phyloP scores from a whole-genome alignment of 2,797 vertebrate genomes.

The Anniella stebbinsi region DNA sequence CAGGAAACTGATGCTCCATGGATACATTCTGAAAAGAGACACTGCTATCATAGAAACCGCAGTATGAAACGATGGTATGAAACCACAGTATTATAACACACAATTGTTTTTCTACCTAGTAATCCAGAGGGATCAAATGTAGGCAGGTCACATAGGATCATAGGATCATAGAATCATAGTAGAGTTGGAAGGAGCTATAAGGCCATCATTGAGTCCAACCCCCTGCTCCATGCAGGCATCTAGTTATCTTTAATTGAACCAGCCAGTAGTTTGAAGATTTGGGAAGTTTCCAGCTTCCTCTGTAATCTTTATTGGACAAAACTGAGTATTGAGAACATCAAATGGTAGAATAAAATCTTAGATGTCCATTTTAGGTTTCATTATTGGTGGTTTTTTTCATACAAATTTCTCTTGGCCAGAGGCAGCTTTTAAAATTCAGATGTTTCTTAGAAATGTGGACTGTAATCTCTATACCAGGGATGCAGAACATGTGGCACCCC shows the following conservation, averaged over 20 bases:
- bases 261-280: neutral
- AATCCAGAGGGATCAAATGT: neutral
- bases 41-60: too few relatives aligned
- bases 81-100: neutral
- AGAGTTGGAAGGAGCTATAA: too few relatives aligned
- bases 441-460: neutral
- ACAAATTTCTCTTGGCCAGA: neutral
- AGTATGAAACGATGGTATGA: too few relatives aligned
- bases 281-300: neutral
- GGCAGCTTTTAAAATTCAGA: neutral
- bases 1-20: neutral
- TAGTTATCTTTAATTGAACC: neutral
- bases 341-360: neutral
- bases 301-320: neutral
- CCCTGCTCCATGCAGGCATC: too few relatives aligned
- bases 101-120: neutral
- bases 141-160: too few relatives aligned
- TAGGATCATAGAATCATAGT: too few relatives aligned
- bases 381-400: neutral
- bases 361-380: neutral
- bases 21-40: neutral
- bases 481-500: too few relatives aligned
- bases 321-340: neutral
- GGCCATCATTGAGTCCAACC: too few relatives aligned
- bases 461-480: too few relatives aligned